Percentiles rank a stretch among this genome's conserved stretches.
These are phyloP conservation scores for Oscheius myriophilus DNA, from an alignment of 2,888 invertebrate genomes.

Conservation along the genomic window DNA sequence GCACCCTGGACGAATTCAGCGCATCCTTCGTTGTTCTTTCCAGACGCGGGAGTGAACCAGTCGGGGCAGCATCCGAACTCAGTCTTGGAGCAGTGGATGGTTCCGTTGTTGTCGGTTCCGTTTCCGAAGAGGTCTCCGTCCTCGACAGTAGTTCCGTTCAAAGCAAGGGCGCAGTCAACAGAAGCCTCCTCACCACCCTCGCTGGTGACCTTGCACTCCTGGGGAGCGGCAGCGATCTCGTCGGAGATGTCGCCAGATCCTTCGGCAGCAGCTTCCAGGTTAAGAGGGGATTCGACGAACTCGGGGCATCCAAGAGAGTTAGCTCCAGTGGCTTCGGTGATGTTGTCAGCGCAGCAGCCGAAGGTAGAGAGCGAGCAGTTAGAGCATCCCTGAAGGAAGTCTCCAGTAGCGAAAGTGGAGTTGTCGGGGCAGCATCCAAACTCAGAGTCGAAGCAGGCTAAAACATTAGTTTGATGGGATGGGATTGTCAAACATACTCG, in stretches of 20 bases:
- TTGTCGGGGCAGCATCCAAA: constrained; percentile 92
- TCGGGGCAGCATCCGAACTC: constrained; percentile 71
- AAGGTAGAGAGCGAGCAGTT: constrained; percentile 73
- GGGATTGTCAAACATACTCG: constrained; percentile 41
- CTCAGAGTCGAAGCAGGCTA: constrained; percentile 73
- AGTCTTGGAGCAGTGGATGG: constrained; percentile 68
- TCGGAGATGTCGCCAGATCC: constrained; percentile 33
- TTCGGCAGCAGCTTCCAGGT: constrained; percentile 33
- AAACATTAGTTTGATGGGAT: constrained; percentile 2
- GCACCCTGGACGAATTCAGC: constrained; percentile 63
- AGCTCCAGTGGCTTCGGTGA: constrained; percentile 77
- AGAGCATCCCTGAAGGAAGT: constrained; percentile 66
- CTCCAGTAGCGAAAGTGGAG: constrained; percentile 78
- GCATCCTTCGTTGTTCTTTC: constrained; percentile 67
- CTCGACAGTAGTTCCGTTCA: constrained; percentile 45
- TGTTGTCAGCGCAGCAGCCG: constrained; percentile 91
- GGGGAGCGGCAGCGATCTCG: constrained; percentile 36
- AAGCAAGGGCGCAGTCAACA: constrained; percentile 49
- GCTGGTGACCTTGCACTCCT: constrained; percentile 50
- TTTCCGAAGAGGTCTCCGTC: constrained; percentile 29
- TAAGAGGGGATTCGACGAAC: constrained; percentile 47
- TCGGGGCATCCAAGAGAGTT: constrained; percentile 54
- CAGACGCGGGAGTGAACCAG: constrained; percentile 70
- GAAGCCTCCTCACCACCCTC: constrained; percentile 55
- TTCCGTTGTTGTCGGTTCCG: constrained; percentile 39